These are phyloP conservation scores for Chloroclysta siterata DNA, from an alignment of 2,888 invertebrate species.

Conservation along the genomic window DNA sequence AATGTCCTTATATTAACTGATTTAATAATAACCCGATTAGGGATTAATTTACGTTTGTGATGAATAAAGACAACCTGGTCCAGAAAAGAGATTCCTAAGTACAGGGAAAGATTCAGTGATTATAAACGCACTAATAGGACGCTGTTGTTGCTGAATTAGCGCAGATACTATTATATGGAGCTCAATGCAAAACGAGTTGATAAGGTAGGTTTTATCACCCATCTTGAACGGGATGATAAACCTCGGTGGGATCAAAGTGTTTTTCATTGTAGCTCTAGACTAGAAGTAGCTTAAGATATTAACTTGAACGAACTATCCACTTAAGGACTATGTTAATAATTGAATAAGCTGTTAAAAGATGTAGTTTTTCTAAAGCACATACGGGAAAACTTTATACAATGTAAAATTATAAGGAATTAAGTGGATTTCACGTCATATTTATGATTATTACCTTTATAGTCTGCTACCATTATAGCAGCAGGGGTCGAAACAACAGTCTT, in stretches of 20 bases:
- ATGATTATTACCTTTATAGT: background rate
- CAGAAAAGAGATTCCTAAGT: constrained; percentile 60
- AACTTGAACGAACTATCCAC: constrained; percentile 68
- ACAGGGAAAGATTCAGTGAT: constrained; percentile 64
- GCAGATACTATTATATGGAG: constrained; percentile 49
- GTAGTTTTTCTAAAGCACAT: constrained; percentile 48
- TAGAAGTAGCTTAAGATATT: constrained; percentile 59
- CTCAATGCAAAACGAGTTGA: constrained; percentile 54
- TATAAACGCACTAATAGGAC: constrained; percentile 54
- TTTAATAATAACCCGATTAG: constrained; percentile 37
- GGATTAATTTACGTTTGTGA: constrained; percentile 50
- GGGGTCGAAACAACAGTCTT: too few species aligned
- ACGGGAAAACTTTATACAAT: constrained; percentile 1
- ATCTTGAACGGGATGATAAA: constrained; percentile 54
- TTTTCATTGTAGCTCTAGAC: constrained; percentile 64
- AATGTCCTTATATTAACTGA: constrained; percentile 41
- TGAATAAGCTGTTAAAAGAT: constrained; percentile 61
- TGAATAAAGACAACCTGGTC: constrained; percentile 56
- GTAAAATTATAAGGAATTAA: constrained; percentile 2
- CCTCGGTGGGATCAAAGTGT: constrained; percentile 74
- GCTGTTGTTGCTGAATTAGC: constrained; percentile 47
- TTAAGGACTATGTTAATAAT: constrained; percentile 53
- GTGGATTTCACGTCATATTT: background rate
- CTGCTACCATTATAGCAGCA: background rate
- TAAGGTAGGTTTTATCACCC: constrained; percentile 47